phyloP scores from a whole-genome alignment of 2,797 vertebrate genomes.

The Clamator glandarius region DNA sequence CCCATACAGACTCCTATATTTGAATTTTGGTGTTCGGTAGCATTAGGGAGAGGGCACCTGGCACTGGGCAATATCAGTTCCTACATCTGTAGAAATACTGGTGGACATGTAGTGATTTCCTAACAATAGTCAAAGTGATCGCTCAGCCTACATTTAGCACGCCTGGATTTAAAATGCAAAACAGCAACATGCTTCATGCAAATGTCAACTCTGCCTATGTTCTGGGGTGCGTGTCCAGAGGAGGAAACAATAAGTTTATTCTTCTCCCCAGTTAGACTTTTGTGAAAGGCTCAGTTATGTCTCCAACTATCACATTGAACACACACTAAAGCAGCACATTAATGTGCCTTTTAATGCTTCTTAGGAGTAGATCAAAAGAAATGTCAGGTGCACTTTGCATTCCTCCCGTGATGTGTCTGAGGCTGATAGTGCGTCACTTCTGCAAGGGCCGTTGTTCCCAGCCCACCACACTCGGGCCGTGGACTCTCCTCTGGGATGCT shows the following conservation, averaged over 20 bases:
- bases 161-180: slow-evolving; percentile 58
- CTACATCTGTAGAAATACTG: background rate
- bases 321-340: slow-evolving; percentile 5
- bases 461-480: rapidly evolving
- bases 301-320: slow-evolving; percentile 12
- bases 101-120: background rate
- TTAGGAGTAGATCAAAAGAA: slow-evolving; percentile 56
- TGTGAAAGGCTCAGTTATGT: slow-evolving; percentile 40
- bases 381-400: slow-evolving; percentile 61
- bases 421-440: slow-evolving; percentile 17
- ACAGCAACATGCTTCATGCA: slow-evolving; percentile 40
- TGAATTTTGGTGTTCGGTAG: background rate
- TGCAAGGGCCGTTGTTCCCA: background rate
- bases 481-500: background rate
- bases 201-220: slow-evolving; percentile 42
- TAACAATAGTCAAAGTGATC: slow-evolving; percentile 6
- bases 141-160: background rate
- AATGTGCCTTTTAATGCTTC: slow-evolving; percentile 50
- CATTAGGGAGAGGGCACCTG: background rate
- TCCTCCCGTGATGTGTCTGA: slow-evolving; percentile 18
- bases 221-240: slow-evolving; percentile 37
- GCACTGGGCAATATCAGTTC: background rate
- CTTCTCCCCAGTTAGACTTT: slow-evolving; percentile 52
- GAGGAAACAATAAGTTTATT: slow-evolving; percentile 68
- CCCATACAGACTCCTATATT: background rate